Evolutionary conservation across 2,797 vertebrate genomes (phyloP), one percentile per base, ranked within the genome.

Genomic region (Halcyon chelicuti): DNA sequence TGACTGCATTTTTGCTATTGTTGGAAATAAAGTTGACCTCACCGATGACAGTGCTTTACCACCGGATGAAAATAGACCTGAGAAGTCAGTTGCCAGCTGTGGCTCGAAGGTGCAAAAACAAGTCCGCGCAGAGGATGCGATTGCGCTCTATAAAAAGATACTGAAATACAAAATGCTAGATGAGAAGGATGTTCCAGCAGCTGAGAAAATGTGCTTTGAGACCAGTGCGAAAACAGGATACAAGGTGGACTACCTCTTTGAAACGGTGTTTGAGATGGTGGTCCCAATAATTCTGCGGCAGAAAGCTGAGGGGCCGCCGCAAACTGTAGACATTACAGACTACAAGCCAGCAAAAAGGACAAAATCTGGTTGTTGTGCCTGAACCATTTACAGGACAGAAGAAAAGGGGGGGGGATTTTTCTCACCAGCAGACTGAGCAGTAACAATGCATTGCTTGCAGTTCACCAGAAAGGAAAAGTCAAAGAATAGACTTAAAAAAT

Each of bases 21-120:
- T 99, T 92, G 99, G 99, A 61, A 99, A 99, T 98, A 99, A 99
- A 97, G 98, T 98, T 9, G 99, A 99, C 94, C 99, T 99, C 82
- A 98, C 98, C 0, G 98, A 99, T 62, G 90, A 96, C 12, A 95
- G 77, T 47, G 93, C 98, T 57, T 95, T 65, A 10, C 89, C 94
- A 31, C 44, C 51, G 0, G 97, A 96, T 12, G 96, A 86, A 51
- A 54, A 8, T 5, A 95, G 80, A 31, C 29, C 57, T 0, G 97
- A 96, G 82, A 96, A 95, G 67, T 77, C 95, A 3, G 37, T 47
- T 4, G 84, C 91, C 23, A 96, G 44, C 62, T 51, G 78, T 0
- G 65, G 62, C 44, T 61, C 86, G 52, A 98, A 92, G 71, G 94
- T 92, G 7, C 97, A 96, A 76, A 99, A 98, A 88, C 99, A 99